Conservation (phyloP, 1,140 invertebrate species). For the Mizuhopecten yessoensis region DNA sequence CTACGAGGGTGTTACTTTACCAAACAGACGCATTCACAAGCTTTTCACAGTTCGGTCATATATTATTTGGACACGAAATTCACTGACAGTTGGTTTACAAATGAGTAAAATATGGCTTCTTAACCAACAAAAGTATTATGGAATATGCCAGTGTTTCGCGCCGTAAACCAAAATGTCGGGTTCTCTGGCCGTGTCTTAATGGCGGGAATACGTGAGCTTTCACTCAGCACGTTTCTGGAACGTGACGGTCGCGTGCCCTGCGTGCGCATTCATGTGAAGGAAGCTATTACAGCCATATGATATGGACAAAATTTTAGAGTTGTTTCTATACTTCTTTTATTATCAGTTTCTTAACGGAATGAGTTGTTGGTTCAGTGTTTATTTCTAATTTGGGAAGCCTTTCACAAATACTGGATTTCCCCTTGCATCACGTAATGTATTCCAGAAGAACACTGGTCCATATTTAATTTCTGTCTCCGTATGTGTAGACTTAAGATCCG, state of each 20-base stretch:
- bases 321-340: background rate
- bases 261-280: conserved; percentile 3
- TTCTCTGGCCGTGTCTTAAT: background rate
- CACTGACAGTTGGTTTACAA: conserved; percentile 30
- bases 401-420: background rate
- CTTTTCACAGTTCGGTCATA: background rate
- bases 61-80: background rate
- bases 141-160: background rate
- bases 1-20: background rate
- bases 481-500: background rate
- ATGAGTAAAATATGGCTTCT: conserved; percentile 17
- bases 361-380: background rate
- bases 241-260: conserved; percentile 20
- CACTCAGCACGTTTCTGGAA: conserved; percentile 1
- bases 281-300: background rate
- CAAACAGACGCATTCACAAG: background rate
- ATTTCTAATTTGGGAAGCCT: conserved; percentile 18
- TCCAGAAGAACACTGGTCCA: background rate
- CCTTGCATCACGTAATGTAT: background rate
- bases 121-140: background rate
- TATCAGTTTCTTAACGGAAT: background rate
- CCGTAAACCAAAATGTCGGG: conserved; percentile 3
- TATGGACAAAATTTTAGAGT: background rate
- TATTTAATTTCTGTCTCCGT: background rate
- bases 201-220: conserved; percentile 29